Evolutionary conservation across 2,888 invertebrate genomes (phyloP).

Genomic region (Ischnus inquisitorius): DNA sequence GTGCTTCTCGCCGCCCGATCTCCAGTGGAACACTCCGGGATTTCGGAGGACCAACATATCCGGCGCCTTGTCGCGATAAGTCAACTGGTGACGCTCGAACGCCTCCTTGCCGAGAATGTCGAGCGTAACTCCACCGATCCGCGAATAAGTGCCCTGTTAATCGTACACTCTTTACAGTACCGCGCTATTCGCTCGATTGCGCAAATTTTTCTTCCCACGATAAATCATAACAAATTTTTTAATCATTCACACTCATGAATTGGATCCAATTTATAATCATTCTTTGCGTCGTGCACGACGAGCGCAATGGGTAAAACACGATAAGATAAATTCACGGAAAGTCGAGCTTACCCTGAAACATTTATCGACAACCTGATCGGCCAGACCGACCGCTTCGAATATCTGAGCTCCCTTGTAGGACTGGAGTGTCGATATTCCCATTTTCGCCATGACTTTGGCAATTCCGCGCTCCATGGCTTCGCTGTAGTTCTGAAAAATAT

Average conservation of each 20-base stretch:
- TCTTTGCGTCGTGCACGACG: constrained; percentile 19
- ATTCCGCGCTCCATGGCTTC: constrained; percentile 96
- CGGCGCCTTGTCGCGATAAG: constrained; percentile 89
- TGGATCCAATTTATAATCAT: constrained; percentile 81
- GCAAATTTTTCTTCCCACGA: background rate
- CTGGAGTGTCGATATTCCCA: constrained; percentile 99
- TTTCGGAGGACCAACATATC: constrained; percentile 93
- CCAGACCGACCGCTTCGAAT: constrained; percentile 98
- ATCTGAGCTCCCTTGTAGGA: constrained; percentile 99
- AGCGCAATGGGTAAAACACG: constrained; percentile 4
- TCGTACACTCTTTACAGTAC: background rate
- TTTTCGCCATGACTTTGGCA: constrained; percentile 99
- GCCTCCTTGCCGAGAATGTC: constrained; percentile 95
- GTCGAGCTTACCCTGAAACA: constrained; percentile 93
- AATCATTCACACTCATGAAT: constrained; percentile 80
- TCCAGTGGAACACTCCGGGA: constrained; percentile 98
- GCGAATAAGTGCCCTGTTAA: constrained; percentile 88
- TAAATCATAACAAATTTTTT: constrained; percentile 74
- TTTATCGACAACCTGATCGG: constrained; percentile 96
- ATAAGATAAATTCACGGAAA: constrained; percentile 68
- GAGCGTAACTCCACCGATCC: constrained; percentile 96
- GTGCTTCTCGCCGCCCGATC: constrained; percentile 98
- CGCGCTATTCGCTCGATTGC: constrained; percentile 9
- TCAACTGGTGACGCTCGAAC: constrained; percentile 92
- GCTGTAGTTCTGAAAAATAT: constrained; percentile 90